phyloP scores from a whole-genome alignment of 2,797 vertebrate species.

The Chelidonichthys spinosus region DNA sequence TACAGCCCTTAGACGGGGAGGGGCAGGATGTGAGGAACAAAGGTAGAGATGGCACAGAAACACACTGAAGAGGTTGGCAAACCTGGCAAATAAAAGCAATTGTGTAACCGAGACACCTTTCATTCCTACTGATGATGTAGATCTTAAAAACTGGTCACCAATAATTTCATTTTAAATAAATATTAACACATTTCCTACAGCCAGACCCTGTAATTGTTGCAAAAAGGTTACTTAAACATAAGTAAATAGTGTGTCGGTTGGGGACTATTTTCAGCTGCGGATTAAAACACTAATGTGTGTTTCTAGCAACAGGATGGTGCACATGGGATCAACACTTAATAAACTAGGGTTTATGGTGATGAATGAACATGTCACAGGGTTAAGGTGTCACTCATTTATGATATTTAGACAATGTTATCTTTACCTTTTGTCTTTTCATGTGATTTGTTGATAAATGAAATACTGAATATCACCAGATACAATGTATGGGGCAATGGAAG shows the following conservation, averaged over 20 bases:
- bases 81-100: slow-evolving; percentile 8
- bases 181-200: background rate
- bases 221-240: background rate
- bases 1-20: slow-evolving; percentile 30
- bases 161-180: background rate
- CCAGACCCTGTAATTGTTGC: background rate
- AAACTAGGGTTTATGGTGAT: background rate
- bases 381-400: background rate
- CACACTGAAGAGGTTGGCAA: slow-evolving; percentile 16
- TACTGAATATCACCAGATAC: background rate
- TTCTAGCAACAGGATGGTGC: background rate
- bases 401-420: slow-evolving; percentile 1
- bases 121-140: background rate
- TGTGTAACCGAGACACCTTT: background rate
- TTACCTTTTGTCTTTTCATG: background rate
- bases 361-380: background rate
- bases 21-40: slow-evolving; percentile 9
- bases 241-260: background rate
- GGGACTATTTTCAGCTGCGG: background rate
- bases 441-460: background rate
- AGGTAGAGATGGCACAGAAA: slow-evolving; percentile 16
- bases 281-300: background rate
- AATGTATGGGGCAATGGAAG: background rate
- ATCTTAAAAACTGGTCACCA: background rate
- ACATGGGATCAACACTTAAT: background rate